These are phyloP conservation scores for Agonopterix heracliana DNA, from an alignment of 2,888 invertebrate species.

Conservation along the genomic window DNA sequence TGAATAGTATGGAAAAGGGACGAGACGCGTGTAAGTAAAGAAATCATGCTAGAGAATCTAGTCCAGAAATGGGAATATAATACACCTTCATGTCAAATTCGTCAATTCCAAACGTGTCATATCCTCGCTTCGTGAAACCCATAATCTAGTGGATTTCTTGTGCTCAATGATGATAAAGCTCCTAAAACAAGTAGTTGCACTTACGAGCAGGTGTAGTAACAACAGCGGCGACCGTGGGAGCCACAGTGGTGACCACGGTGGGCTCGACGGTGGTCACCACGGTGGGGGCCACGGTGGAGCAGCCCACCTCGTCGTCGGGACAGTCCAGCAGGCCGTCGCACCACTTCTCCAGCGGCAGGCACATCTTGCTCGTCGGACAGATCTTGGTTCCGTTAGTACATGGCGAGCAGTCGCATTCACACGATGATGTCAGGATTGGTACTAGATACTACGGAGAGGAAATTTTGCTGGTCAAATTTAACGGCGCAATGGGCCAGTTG, in stretches of 20 bases:
- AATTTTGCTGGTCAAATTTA: neutral
- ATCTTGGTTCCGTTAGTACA: conserved; percentile 80
- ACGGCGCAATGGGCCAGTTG: no score
- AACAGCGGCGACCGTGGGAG: conserved; percentile 20
- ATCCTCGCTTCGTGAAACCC: no score
- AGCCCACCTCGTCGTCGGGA: conserved; percentile 86
- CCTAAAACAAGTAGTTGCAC: no score
- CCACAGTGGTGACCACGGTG: conserved; percentile 29
- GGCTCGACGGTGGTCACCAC: conserved; percentile 26
- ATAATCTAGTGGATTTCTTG: no score
- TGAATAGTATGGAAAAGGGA: no score
- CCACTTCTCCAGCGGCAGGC: conserved; percentile 82
- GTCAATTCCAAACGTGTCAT: no score
- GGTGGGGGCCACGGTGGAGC: conserved; percentile 48
- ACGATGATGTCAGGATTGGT: conserved; percentile 76
- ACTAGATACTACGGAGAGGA: conserved; percentile 62
- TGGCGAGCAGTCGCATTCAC: conserved; percentile 84
- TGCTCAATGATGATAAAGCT: no score
- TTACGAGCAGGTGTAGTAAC: conserved; percentile 9
- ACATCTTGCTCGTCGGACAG: conserved; percentile 85
- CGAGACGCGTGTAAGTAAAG: no score
- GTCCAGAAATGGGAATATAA: no score
- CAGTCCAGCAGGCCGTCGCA: conserved; percentile 90
- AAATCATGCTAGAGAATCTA: no score
- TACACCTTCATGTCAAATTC: no score